Evolutionary conservation across 2,797 vertebrate genomes (phyloP), one percentile per base, ranked within the genome.

Genomic region (Pipistrellus kuhlii): DNA sequence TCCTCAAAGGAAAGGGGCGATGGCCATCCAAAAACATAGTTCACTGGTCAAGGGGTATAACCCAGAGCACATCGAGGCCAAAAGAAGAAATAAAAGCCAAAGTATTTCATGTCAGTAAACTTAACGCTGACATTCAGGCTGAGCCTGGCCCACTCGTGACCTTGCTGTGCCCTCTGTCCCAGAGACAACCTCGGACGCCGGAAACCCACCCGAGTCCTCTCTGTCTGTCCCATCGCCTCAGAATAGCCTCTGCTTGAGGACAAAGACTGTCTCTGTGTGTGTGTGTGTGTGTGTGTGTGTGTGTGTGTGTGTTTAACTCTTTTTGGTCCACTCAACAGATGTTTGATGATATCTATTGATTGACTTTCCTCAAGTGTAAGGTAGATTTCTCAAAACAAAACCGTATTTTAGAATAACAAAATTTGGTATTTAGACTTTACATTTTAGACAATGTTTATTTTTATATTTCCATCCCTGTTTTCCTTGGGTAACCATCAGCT

Each of bases 331-430:
- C 21, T 84, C 55, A 20, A 38, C 48, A 66, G 30, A 68, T 78
- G 46, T 88, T 90, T 78, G 57, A 59, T 69, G 44, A 20, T 86
- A 77, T 81, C 80, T 55, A 0, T 9, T 57, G 68, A 87, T 27
- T 84, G 44, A 84, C 75, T 68, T 41, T 17, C 62, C 32, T 83
- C 71, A 53, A 15, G 25, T 85, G 55, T 89, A 91, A 80, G 13
- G 25, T 80, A 75, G 68, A 48, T 80, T 95, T 97, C 90, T 87
- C 69, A 92, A 62, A 95, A 78, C 32, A 80, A 81, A 90, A 66
- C 38, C 83, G 6, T 68, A 18, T 81, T 84, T 71, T 44, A 17
- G 81, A 77, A 76, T 30, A 78, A 53, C 38, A n/a, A 62, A 72
- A 35, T 76, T 77, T 88, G 9, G 86, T 81, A 90, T 75, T 78